These are phyloP conservation scores for Hippolais icterina DNA, from an alignment of 2,113 vertebrate genomes.

Conservation along the genomic window DNA sequence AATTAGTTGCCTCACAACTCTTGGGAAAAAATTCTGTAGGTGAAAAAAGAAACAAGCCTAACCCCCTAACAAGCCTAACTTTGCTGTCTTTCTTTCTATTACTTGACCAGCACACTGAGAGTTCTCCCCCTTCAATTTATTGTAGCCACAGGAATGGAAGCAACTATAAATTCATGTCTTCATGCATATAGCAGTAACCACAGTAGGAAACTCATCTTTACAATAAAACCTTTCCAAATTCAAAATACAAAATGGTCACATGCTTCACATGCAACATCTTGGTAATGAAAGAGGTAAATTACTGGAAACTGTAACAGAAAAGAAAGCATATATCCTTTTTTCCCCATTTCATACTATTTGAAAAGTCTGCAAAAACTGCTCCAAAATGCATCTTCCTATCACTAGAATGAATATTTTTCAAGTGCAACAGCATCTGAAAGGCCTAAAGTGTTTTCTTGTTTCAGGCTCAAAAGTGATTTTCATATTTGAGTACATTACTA, in stretches of 20 bases:
- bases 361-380: background rate
- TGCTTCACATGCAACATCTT: background rate
- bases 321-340: fast-evolving
- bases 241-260: background rate
- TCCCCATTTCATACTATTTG: background rate
- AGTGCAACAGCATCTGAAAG: background rate
- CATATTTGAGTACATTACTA: background rate
- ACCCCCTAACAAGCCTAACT: background rate
- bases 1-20: no score
- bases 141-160: background rate
- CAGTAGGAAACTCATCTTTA: background rate
- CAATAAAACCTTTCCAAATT: background rate
- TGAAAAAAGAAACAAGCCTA: no score
- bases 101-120: background rate
- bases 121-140: background rate
- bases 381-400: background rate
- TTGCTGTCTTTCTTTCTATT: background rate
- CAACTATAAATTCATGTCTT: background rate
- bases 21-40: no score
- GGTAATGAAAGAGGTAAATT: background rate
- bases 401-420: background rate
- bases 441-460: constrained; percentile 2
- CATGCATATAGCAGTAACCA: background rate
- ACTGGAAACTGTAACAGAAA: background rate
- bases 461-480: background rate